These are phyloP conservation scores for Pocillopora grandis DNA, from an alignment of 92 coral and sea anemone species.

Conservation along the genomic window DNA sequence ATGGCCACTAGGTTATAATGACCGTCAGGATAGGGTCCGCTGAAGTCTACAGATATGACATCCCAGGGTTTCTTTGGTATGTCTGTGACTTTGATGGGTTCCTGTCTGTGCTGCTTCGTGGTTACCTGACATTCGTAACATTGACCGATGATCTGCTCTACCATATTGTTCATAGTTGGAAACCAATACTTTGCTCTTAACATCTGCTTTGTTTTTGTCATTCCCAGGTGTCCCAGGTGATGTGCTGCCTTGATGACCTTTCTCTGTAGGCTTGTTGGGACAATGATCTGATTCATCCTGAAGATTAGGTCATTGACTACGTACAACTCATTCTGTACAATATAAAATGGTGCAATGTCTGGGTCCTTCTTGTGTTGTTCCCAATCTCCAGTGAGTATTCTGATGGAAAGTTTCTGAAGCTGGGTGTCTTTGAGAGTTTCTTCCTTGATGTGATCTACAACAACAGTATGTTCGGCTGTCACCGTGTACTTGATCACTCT, in stretches of 20 bases:
- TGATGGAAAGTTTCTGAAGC: no score
- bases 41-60: constrained; percentile 37
- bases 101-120: constrained; percentile 40
- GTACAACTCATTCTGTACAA: constrained; percentile 1
- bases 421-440: no score
- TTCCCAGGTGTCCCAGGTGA: constrained; percentile 11
- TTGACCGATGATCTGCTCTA: constrained; percentile 38
- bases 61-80: constrained; percentile 54
- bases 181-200: constrained; percentile 41
- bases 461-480: no score
- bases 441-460: no score
- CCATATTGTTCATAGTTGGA: constrained; percentile 47
- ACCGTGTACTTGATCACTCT: no score
- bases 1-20: background rate
- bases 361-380: no score
- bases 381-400: no score
- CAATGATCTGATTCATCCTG: constrained; percentile 21
- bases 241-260: constrained; percentile 53
- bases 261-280: constrained; percentile 55
- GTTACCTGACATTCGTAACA: constrained; percentile 59
- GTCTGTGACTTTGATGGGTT: constrained; percentile 36
- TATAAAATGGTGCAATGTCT: no score
- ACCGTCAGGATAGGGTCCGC: constrained; percentile 49
- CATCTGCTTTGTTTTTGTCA: constrained; percentile 22
- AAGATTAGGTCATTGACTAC: background rate